Evolutionary conservation across 2,113 vertebrate species (phyloP).

Genomic region (Sterrhoptilus dennistouni): DNA sequence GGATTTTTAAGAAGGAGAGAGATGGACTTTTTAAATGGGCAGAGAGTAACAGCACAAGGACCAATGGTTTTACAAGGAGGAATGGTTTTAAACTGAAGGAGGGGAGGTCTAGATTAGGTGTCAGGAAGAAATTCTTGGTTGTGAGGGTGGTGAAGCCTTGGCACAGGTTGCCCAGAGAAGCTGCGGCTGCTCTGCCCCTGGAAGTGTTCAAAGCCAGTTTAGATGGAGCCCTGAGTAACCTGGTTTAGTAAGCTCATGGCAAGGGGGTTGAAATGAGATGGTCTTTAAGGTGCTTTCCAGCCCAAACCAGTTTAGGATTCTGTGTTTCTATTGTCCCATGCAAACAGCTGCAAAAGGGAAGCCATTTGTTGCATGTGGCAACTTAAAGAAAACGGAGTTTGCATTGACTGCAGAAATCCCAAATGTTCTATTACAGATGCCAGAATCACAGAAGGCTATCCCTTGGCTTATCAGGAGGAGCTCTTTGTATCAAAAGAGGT

Average conservation of each 20-base stretch:
- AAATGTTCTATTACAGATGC: accelerated
- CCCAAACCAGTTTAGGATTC: not conserved
- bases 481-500: not conserved
- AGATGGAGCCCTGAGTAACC: not conserved
- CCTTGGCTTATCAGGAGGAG: not conserved
- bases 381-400: not conserved
- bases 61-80: not conserved
- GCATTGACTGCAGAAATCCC: not conserved
- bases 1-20: not conserved
- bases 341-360: not conserved
- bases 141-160: not conserved
- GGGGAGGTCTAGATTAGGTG: not conserved
- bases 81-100: not conserved
- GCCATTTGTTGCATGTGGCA: not conserved
- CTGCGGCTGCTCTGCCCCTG: not conserved
- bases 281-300: not conserved
- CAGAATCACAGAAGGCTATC: not conserved
- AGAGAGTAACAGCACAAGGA: not conserved
- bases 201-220: not conserved
- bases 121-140: not conserved
- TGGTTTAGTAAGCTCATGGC: not conserved
- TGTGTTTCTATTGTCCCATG: not conserved
- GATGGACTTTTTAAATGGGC: not conserved
- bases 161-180: not conserved
- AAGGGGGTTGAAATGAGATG: not conserved